Base-by-base conservation (phyloP, 2,113 vertebrate genomes). In the Enhydra lutris region DNA sequence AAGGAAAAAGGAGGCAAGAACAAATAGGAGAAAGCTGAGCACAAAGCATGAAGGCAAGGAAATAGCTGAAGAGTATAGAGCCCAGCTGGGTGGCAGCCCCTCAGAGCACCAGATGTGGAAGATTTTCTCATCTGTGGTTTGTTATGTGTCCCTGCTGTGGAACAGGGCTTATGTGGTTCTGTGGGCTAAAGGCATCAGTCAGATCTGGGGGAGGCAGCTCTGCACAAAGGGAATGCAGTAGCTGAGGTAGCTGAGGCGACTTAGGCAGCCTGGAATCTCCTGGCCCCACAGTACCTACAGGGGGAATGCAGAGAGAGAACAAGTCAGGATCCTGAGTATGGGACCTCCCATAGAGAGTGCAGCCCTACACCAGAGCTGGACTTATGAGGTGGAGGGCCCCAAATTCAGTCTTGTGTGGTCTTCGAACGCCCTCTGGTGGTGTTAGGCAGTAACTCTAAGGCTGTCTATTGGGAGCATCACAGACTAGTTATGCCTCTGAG, bases 381-480 rank as follows among this genome's bases (percentile, higher is more conserved):
- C 34, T 79, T 69, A 18, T 4, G 50, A 63, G 36, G 6, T 3
- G 9, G 6, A 4, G 24, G 6, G 0, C 57, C 57, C 20, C 57
- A 29, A 57, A 29, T 50, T 76, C 63, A 34, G 55, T 73, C 17
- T 45, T 45, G 23, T 26, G 20, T 80, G 57, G 84, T 55, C 29
- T 84, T 50, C n/a, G 55, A 1, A 14, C 26, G 36, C 86, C 95
- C 86, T 83, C 97, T 93, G 73, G 89, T 96, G 97, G 85, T 47
- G 0, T 0, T 0, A 74, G 13, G 55, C n/a, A 23, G 61, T 76
- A 15, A 89, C 36, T 83, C 31, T 42, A 94, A 86, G 71, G 21
- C 20, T 84, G 45, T 18, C 52, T 21, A 42, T 1, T 21, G 26
- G 34, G 13, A 92, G 31, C 18, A 34, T 4, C 17, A 34, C 23